These are phyloP conservation scores for Lampris incognitus DNA, from an alignment of 2,113 vertebrate genomes.

Conservation along the genomic window DNA sequence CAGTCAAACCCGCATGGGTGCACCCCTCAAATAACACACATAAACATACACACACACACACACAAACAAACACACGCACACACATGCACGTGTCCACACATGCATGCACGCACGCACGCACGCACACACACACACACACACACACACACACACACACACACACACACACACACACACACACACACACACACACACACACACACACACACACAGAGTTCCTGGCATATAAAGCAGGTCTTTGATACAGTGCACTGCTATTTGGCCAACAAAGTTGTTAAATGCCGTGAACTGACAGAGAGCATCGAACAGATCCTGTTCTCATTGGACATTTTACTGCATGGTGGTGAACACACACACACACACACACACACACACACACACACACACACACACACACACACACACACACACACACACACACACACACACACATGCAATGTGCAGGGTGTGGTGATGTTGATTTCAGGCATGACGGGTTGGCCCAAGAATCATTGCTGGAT, in stretches of 20 bases:
- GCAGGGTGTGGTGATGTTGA: slow-evolving; percentile 27
- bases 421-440: slow-evolving; percentile 3
- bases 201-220: neutral
- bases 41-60: slow-evolving; percentile 1
- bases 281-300: slow-evolving; percentile 21
- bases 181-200: neutral
- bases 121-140: neutral
- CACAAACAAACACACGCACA: neutral
- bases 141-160: slow-evolving; percentile 1
- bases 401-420: slow-evolving; percentile 1
- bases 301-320: neutral
- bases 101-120: slow-evolving; percentile 1
- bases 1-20: slow-evolving; percentile 10
- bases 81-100: neutral
- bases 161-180: neutral
- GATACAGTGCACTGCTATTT: slow-evolving; percentile 24
- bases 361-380: neutral
- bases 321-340: no score
- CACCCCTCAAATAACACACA: neutral
- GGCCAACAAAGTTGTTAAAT: slow-evolving; percentile 25
- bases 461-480: slow-evolving; percentile 27
- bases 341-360: no score
- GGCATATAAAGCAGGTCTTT: neutral
- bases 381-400: neutral
- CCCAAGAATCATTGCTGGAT: slow-evolving; percentile 22